Evolutionary conservation across 2,113 vertebrate species (phyloP).

Genomic region (Pluvialis apricaria): DNA sequence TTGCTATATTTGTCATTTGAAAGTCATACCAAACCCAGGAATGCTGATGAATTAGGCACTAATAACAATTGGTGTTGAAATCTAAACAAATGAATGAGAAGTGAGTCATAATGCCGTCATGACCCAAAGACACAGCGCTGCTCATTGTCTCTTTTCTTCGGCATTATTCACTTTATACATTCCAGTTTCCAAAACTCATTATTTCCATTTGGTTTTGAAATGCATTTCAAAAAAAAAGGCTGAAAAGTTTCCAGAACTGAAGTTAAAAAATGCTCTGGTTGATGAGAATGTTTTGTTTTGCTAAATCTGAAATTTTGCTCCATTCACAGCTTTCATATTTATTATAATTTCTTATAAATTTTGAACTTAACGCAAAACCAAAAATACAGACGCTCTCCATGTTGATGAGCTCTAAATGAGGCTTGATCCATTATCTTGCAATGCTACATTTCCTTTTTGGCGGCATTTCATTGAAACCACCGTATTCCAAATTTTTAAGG

Average conservation of each 20-base stretch:
- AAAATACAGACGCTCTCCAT: background rate
- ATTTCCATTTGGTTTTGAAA: background rate
- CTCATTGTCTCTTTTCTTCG: background rate
- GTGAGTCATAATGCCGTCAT: background rate
- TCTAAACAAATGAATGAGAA: background rate
- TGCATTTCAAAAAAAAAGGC: background rate
- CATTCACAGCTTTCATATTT: background rate
- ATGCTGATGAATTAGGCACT: background rate
- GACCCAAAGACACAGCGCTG: background rate
- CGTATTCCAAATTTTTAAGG: background rate
- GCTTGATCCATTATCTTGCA: background rate
- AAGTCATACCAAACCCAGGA: background rate
- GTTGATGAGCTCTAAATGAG: background rate
- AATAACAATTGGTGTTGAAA: background rate
- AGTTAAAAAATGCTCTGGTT: background rate
- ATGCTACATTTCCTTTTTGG: background rate
- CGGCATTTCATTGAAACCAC: background rate
- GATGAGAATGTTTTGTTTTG: background rate
- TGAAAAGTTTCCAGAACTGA: conserved; percentile 7
- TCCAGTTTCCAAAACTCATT: background rate
- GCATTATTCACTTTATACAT: background rate
- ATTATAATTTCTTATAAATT: background rate
- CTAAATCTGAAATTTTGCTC: background rate
- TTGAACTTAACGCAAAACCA: background rate
- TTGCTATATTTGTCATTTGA: background rate